Evolutionary conservation across 2,888 invertebrate species (phyloP), one percentile per base, ranked within the genome.

Genomic region (Lochmaea capreae): DNA sequence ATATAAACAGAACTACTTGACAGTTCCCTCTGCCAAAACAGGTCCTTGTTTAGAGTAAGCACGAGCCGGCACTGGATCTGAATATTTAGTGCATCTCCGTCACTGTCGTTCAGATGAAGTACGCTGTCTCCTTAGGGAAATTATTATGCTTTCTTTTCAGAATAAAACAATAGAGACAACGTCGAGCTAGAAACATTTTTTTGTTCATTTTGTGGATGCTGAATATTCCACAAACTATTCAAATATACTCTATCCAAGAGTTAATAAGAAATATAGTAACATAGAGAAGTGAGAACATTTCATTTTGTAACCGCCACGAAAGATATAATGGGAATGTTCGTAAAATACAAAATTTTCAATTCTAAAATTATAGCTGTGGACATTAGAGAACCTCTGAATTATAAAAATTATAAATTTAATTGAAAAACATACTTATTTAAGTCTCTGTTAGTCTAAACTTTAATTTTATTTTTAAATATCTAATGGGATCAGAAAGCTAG

Each of bases 141-240:
- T 73, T 73, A 73, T 70, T 66, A 73, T 73, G 69, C 66, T 68
- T 68, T 65, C 68, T 65, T 70, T 70, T 76, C 72, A 42, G 65
- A 65, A 71, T 65, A 74, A 66, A 69, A 67, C 69, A 74, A 67
- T 67, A 68, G 54, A 62, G 63, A 65, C 66, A 61, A 72, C 57
- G 74, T 69, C 72, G 68, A 62, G 72, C 33, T 72, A 63, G 67
- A 76, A 66, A 76, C 68, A 73, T 33, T 65, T 62, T 67, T 73
- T 63, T 59, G 54, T 54, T 54, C 54, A 54, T 54, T 54, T 54
- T 54, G 18, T 18, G 54, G 18, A 0, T 16, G 54, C 18, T 54
- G 8, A 54, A 54, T 54, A 54, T 54, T 54, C 18, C 18, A 16
- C 18, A 54, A 54, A 54, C 54, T 54, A 54, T 54, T 49, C n/a